Conservation (phyloP, 2,888 invertebrate genomes). For the Pandemis heparana region DNA sequence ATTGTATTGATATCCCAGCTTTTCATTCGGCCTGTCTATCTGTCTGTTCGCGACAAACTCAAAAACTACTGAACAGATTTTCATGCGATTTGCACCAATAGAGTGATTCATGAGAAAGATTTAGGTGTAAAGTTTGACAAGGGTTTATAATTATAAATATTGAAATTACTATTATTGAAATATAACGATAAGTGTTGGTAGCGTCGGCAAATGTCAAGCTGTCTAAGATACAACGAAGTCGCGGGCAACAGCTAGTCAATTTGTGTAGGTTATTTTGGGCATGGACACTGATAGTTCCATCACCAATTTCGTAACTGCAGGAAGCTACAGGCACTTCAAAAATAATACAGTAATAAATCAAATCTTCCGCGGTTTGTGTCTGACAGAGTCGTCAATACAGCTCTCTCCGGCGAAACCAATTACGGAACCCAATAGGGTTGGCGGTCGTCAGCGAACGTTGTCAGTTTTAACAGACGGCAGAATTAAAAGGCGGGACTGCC, state of each 20-base stretch:
- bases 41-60: no score
- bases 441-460: constrained; percentile 16
- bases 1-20: not conserved
- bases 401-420: constrained; percentile 59
- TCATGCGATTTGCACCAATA: no score
- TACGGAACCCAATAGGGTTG: constrained; percentile 55
- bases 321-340: constrained; percentile 25
- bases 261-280: no score
- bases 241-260: no score
- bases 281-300: not conserved
- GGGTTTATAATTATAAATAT: no score
- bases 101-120: no score
- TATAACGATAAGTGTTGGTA: no score
- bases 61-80: no score
- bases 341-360: constrained; percentile 57
- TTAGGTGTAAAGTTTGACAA: no score
- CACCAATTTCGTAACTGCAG: not conserved
- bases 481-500: constrained; percentile 1
- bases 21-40: not conserved
- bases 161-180: no score
- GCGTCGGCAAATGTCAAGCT: no score
- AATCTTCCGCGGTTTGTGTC: constrained; percentile 50
- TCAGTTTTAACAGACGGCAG: constrained; percentile 22
- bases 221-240: no score
- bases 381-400: constrained; percentile 62